Evolutionary conservation across 2,888 invertebrate genomes (phyloP), one percentile per base, ranked within the genome.

Genomic region (Lutraria lutraria): DNA sequence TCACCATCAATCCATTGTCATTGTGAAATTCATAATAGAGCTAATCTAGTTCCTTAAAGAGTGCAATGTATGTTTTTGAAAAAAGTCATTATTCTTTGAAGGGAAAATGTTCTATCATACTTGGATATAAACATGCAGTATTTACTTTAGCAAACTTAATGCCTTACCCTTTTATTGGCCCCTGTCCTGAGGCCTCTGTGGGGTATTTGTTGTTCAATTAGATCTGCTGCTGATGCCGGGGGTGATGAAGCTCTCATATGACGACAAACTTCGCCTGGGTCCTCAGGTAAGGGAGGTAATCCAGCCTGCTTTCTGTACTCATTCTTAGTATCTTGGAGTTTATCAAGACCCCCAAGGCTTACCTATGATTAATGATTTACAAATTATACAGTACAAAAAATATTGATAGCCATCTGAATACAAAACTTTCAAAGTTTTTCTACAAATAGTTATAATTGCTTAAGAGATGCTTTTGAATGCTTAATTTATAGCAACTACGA

Each of bases 181-280:
- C 94, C 94, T 21, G 81, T 68, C 29, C 94, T 88, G 34, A 94
- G 87, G 15, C 94, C 94, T 72, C 95, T 85, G 10, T 94, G 94
- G 31, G 96, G 96, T 82, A 95, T 95, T 88, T 96, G 96, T 86
- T 96, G 96, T 88, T 96, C 96, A 10, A 96, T 96, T 85, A 96
- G 95, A 96, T 99, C 99, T 43, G 98, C 98, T 63, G 99, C 99
- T 96, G 98, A 98, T 1, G 98, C 98, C 0, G 99, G 99, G 12
- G 99, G 99, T 3, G 99, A 99, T 86, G 99, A 99, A 0, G 99
- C 98, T 94, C 99, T 97, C 99, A 99, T 99, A 82, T 98, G 98
- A 95, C 98, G 98, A 1, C 99, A 98, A n/a, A 99, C 98, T 97
- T 99, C 98, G 94, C 99, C 97, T 0, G 99, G 99, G 96, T 99